Percentiles rank a stretch among this genome's conserved stretches.
phyloP scores from a whole-genome alignment of 2,797 vertebrate genomes.

The Heliangelus exortis region DNA sequence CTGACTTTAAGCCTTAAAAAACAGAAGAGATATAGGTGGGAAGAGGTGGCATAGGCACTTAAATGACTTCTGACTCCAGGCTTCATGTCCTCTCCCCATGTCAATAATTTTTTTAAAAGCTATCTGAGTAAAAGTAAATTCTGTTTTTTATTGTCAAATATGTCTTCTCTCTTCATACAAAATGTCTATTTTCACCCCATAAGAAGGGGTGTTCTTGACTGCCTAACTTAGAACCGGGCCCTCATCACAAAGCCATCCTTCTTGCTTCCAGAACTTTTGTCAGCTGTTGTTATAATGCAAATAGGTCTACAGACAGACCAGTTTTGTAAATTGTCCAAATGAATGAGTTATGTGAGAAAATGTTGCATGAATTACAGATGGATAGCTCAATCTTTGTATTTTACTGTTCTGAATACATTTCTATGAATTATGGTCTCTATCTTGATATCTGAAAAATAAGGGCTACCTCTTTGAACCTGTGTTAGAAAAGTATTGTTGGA shows the following conservation, averaged over 20 bases:
- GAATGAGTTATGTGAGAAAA: slow-evolving; percentile 41
- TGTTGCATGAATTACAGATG: slow-evolving; percentile 51
- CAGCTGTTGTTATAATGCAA: slow-evolving; percentile 58
- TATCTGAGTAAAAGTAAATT: neutral
- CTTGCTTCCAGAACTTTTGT: slow-evolving; percentile 23
- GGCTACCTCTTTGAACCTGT: neutral
- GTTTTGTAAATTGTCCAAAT: slow-evolving; percentile 49
- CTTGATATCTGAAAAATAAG: neutral
- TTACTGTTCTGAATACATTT: slow-evolving; percentile 3
- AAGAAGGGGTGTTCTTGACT: neutral
- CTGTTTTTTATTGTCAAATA: neutral
- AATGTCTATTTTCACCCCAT: neutral
- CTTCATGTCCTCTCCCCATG: neutral
- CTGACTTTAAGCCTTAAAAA: neutral
- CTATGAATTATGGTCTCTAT: neutral
- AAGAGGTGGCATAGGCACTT: neutral
- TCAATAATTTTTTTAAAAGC: neutral
- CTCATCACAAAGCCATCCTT: neutral
- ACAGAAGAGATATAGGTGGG: neutral
- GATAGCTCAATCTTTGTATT: neutral
- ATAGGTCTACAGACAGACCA: slow-evolving; percentile 32
- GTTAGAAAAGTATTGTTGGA: neutral
- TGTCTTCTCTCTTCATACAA: accelerated
- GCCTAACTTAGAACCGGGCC: slow-evolving; percentile 19
- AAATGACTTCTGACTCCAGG: neutral